Evolutionary conservation across 1,140 invertebrate species (phyloP).

Genomic region (Drosophila varians): DNA sequence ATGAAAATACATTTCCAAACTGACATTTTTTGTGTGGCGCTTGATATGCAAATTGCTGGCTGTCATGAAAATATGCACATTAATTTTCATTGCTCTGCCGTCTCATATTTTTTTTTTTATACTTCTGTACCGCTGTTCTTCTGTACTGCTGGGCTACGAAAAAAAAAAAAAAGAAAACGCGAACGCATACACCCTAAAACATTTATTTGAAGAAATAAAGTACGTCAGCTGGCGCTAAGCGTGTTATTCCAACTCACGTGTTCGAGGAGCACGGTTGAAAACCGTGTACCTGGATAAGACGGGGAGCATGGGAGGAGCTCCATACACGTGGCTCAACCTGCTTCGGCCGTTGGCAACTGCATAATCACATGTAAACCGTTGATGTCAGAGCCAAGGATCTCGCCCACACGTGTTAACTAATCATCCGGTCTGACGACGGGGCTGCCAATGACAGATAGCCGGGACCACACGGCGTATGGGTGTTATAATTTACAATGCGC

Average conservation of each 20-base stretch:
- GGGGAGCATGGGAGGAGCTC: neutral
- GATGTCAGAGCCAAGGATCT: conserved; percentile 27
- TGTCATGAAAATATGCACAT: conserved; percentile 79
- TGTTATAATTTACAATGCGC: conserved; percentile 31
- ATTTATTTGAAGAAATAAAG: conserved; percentile 25
- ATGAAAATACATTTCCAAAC: conserved; percentile 16
- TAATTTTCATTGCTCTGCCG: conserved; percentile 57
- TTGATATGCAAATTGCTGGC: conserved; percentile 75
- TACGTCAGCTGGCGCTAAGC: conserved; percentile 41
- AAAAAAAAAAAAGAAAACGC: conserved; percentile 17
- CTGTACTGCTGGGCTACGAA: no score
- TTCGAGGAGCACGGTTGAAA: conserved; percentile 2
- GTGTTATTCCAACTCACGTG: conserved; percentile 42
- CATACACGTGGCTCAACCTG: conserved; percentile 20
- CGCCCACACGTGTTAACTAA: conserved; percentile 30
- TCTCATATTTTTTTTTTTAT: conserved; percentile 14
- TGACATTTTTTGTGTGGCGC: conserved; percentile 42
- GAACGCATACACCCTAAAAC: conserved; percentile 2
- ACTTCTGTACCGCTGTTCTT: conserved; percentile 6
- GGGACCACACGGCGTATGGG: conserved; percentile 40
- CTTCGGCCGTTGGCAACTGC: conserved; percentile 22
- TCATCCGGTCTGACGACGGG: conserved; percentile 8
- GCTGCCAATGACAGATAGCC: conserved; percentile 41
- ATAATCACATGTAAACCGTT: conserved; percentile 60
- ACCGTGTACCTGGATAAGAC: conserved; percentile 6